Evolutionary conservation across 2,113 vertebrate species (phyloP), one percentile per base, ranked within the genome.

Genomic region (Heptranchias perlo): DNA sequence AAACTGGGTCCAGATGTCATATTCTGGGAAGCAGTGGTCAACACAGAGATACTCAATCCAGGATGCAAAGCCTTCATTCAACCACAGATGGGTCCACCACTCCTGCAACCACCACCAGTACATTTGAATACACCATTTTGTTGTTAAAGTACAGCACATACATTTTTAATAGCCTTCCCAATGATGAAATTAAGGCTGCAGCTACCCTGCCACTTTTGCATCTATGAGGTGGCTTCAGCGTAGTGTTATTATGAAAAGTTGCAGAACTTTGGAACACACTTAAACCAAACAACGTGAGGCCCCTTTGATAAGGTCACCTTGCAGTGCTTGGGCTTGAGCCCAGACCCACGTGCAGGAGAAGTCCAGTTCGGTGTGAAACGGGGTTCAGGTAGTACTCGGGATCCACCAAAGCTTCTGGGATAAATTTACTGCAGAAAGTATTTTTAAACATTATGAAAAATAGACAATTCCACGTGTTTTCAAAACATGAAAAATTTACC

Each of bases 21-120:
- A 99, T 96, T 99, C 99, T 0, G 99, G 99, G 97, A 99, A 99
- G 97, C 99, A 99, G 97, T 99, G 98, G 97, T 99, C 99, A 96
- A 99, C 99, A 65, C 99, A 99, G 6, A 99, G 98, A 96, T 99
- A 99, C 96, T 99, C 99, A 25, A 99, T 99, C 99, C 99, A 99
- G 89, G 99, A 99, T 0, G 99, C 99, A 96, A 99, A 99, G 1
- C 99, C 99, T 97, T 99, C 99, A 82, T 99, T 99, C 92, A 99
- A 98, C 99, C 99, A 99, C 96, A 99, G 98, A 96, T 99, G 99
- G 49, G 99, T 99, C 99, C 99, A 99, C 99, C 99, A 99, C 96
- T 99, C 99, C 99, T 99, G 97, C 28, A 94, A n/a, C 96, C 44
- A 96, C 0, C 44, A 96, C 52, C 16, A 84, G 11, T 35, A 16